phyloP scores from a whole-genome alignment of 2,113 vertebrate species.

The Macroglossus sobrinus region DNA sequence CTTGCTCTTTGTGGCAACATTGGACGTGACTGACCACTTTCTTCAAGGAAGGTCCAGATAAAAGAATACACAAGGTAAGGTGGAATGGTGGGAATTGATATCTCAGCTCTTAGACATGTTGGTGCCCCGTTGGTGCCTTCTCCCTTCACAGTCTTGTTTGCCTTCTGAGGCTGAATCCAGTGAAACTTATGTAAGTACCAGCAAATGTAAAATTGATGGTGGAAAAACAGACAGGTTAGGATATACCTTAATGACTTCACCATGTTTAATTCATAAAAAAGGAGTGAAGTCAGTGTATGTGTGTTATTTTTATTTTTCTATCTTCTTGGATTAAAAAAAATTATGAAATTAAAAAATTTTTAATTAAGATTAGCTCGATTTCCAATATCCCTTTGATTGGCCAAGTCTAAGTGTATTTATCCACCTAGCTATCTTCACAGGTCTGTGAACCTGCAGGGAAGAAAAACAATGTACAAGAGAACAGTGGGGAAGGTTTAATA shows the following conservation, averaged over 20 bases:
- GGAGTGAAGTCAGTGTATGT: background rate
- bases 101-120: background rate
- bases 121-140: background rate
- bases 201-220: background rate
- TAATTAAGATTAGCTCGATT: background rate
- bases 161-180: background rate
- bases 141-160: background rate
- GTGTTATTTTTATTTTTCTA: background rate
- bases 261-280: background rate
- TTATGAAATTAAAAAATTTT: background rate
- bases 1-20: background rate
- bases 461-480: background rate
- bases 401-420: background rate
- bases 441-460: background rate
- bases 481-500: background rate
- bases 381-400: background rate
- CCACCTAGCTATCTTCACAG: conserved; percentile 15
- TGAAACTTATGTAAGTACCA: background rate
- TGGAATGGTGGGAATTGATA: background rate
- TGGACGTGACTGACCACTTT: background rate
- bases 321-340: background rate
- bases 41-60: background rate
- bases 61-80: background rate
- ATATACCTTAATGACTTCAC: background rate
- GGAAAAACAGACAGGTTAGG: background rate